Evolutionary conservation across 2,888 invertebrate genomes (phyloP).

Genomic region (Pristionchus fissidentatus): DNA sequence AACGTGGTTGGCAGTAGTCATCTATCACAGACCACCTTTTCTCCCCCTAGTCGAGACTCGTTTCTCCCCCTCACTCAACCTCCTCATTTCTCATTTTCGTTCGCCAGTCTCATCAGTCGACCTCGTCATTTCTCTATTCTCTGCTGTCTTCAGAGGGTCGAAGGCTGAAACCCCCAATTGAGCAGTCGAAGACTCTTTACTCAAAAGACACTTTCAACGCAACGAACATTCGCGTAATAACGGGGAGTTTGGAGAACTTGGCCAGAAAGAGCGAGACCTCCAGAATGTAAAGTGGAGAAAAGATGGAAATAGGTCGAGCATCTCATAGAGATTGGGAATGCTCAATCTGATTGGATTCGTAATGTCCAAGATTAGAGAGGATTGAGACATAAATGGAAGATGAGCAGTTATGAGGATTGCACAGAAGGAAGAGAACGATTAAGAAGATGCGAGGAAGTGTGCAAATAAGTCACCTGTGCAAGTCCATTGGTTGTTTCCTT

Average conservation of each 20-base stretch:
- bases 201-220: no score
- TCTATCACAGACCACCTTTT: neutral
- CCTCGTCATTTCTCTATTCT: conserved; percentile 42
- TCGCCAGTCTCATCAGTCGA: conserved; percentile 27
- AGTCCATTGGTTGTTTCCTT: neutral
- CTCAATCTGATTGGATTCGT: no score
- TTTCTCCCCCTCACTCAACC: neutral
- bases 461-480: neutral
- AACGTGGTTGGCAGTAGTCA: no score
- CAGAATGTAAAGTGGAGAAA: neutral
- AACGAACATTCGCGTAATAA: no score
- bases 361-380: no score
- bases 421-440: neutral
- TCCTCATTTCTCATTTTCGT: conserved; percentile 34
- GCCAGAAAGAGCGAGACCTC: no score
- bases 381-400: no score
- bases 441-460: neutral
- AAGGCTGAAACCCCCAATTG: conserved; percentile 29
- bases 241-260: no score
- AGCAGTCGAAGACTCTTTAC: no score
- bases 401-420: no score
- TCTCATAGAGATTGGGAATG: no score
- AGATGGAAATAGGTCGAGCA: no score
- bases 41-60: neutral
- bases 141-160: conserved; percentile 24